Conservation (phyloP, 2,113 vertebrate genomes). For the Natator depressus region DNA sequence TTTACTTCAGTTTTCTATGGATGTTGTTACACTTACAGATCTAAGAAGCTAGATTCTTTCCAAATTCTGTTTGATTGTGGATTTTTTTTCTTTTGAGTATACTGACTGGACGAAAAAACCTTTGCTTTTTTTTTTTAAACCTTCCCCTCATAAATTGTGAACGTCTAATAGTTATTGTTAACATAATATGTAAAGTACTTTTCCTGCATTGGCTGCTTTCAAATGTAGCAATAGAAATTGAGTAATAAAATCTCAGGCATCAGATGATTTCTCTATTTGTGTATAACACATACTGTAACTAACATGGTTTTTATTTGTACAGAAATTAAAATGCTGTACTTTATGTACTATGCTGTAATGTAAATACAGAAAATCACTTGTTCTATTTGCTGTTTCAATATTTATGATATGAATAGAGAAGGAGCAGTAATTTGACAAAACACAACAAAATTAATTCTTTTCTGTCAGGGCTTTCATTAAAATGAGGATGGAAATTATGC, state of each 20-base stretch:
- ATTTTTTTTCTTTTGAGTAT: not conserved
- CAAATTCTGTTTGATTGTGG: not conserved
- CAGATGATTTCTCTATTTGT: not conserved
- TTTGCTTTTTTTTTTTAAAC: not conserved
- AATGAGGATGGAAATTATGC: not conserved
- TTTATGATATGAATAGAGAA: not conserved
- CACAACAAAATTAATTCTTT: not conserved
- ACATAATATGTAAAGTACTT: not conserved
- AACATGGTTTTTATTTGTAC: not conserved
- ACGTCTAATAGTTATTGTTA: not conserved
- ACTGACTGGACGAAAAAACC: not conserved
- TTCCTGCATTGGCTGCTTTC: not conserved
- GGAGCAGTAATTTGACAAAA: not conserved
- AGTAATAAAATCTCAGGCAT: not conserved
- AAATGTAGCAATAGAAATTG: not conserved
- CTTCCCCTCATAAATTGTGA: conserved; percentile 14
- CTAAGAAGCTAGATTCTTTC: not conserved
- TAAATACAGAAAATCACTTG: not conserved
- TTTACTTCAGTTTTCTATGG: conserved; percentile 13
- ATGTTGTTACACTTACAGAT: conserved; percentile 26
- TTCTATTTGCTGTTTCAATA: not conserved
- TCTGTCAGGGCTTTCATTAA: not conserved
- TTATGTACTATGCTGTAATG: not conserved
- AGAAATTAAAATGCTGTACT: not conserved
- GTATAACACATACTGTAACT: not conserved